A percentile compares a stretch with the other conserved stretches of the same genome.
These are phyloP conservation scores for Temnothorax ravouxi DNA, from an alignment of 2,888 invertebrate genomes.

Conservation along the genomic window DNA sequence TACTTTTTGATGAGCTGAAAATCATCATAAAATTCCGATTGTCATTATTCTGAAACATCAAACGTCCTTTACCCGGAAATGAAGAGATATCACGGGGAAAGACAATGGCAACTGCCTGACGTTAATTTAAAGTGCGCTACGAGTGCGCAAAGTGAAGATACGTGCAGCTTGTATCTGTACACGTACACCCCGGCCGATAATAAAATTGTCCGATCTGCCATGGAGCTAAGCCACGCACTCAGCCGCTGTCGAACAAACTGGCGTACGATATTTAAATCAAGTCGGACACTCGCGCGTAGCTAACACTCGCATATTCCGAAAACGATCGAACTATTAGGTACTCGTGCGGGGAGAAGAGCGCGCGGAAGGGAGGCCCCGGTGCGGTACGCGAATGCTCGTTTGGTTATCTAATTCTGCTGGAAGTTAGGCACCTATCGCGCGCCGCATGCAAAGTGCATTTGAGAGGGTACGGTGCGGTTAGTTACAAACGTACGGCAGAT, in stretches of 20 bases:
- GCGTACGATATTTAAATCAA: conserved; percentile 23
- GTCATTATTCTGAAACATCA: neutral
- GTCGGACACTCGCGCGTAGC: neutral
- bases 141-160: too few relatives aligned
- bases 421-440: conserved; percentile 73
- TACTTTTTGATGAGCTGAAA: neutral
- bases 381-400: conserved; percentile 65
- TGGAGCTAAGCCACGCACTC: neutral
- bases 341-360: neutral
- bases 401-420: conserved; percentile 76
- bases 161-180: too few relatives aligned
- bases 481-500: conserved; percentile 70
- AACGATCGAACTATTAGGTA: conserved; percentile 23
- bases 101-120: neutral
- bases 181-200: too few relatives aligned
- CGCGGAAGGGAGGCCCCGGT: neutral
- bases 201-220: neutral
- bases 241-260: neutral
- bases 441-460: conserved; percentile 74
- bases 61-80: neutral
- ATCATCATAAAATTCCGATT: neutral
- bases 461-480: conserved; percentile 58
- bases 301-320: conserved; percentile 1
- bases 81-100: neutral
- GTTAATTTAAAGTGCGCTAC: neutral